phyloP scores from a whole-genome alignment of 30 jellyfish, hydroid and myxozoan genomes.

The Hydractinia echinata region DNA sequence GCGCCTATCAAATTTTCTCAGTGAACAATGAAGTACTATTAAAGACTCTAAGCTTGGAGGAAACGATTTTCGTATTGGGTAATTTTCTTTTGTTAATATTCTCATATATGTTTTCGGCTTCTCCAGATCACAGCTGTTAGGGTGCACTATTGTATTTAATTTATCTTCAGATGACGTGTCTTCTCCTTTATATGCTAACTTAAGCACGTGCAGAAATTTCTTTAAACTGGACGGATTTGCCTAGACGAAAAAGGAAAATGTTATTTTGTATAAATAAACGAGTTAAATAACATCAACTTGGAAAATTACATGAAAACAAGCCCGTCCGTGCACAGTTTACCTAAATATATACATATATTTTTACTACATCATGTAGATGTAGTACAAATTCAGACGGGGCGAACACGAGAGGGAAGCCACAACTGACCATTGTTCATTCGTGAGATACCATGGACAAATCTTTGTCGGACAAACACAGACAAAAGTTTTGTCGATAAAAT shows the following conservation, averaged over 20 bases:
- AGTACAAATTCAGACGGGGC: too few relatives aligned
- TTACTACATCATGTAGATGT: too few relatives aligned
- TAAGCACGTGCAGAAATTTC: constrained; percentile 48
- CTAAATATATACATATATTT: too few relatives aligned
- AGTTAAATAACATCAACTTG: not conserved
- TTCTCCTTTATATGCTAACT: constrained; percentile 54
- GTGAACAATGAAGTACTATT: constrained; percentile 39
- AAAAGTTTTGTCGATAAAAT: too few relatives aligned
- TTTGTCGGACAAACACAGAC: too few relatives aligned
- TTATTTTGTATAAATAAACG: not conserved
- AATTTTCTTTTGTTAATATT: constrained; percentile 39
- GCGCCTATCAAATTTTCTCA: constrained; percentile 49
- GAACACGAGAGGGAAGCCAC: too few relatives aligned
- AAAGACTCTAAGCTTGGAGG: constrained; percentile 52
- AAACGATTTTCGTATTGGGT: constrained; percentile 51
- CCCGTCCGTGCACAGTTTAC: too few relatives aligned
- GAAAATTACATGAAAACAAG: not conserved
- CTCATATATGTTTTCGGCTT: constrained; percentile 50
- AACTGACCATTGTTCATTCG: too few relatives aligned
- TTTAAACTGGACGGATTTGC: constrained; percentile 54
- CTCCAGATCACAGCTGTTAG: constrained; percentile 33
- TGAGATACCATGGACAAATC: too few relatives aligned
- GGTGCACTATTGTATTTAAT: not conserved
- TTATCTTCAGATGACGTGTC: constrained; percentile 26
- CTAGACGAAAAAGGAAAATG: constrained; percentile 26